Conservation (phyloP, 2,797 vertebrate species). For the Pantherophis vulpinus region DNA sequence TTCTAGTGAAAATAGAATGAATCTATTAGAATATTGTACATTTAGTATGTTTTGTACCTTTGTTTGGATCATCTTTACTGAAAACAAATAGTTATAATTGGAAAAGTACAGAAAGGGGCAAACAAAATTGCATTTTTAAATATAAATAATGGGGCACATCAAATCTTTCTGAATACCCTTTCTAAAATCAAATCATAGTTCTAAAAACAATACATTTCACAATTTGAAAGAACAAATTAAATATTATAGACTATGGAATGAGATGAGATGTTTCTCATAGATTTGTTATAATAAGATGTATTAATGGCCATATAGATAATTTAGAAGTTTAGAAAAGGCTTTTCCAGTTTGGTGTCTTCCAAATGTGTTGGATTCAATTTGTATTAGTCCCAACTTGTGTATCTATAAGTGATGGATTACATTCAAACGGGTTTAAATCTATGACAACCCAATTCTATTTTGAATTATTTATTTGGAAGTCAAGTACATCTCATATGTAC, state of each 20-base stretch:
- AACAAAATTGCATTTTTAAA: not conserved
- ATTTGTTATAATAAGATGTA: not conserved
- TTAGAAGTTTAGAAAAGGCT: not conserved
- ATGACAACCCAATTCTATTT: not conserved
- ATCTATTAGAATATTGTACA: not conserved
- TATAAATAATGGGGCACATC: not conserved
- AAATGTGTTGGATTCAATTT: not conserved
- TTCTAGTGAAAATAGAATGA: not conserved
- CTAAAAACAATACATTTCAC: not conserved
- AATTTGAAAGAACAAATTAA: not conserved
- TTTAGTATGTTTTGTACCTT: not conserved
- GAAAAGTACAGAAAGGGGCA: not conserved
- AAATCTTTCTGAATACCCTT: not conserved
- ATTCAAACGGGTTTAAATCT: not conserved
- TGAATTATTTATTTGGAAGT: not conserved
- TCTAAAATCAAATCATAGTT: not conserved
- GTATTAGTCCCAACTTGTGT: not conserved
- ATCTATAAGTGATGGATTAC: not conserved
- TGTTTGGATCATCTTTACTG: not conserved
- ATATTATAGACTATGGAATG: not conserved
- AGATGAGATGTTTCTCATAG: not conserved
- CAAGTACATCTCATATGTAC: not conserved
- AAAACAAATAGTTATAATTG: not conserved
- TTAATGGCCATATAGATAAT: not conserved
- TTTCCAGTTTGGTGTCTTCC: not conserved